Percentiles rank a stretch among this genome's conserved stretches.
Evolutionary conservation across 2,888 invertebrate species (phyloP).

Genomic region (Nemurella pictetii): DNA sequence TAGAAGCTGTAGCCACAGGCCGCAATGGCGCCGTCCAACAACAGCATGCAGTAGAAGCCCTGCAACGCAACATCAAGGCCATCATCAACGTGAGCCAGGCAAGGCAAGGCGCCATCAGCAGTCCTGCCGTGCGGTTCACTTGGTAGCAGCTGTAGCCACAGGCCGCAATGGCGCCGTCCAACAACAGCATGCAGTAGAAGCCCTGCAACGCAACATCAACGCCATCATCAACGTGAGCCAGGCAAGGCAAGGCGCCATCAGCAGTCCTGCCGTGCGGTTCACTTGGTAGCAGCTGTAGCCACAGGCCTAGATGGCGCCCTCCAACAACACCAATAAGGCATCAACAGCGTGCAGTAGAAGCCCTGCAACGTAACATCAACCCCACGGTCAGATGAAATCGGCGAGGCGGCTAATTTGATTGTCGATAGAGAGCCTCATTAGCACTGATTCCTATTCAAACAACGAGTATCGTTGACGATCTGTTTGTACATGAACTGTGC

Average conservation of each 20-base stretch:
- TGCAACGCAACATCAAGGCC: conserved; percentile 58
- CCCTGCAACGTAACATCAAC: conserved; percentile 57
- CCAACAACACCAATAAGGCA: no score
- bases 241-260: conserved; percentile 74
- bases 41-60: conserved; percentile 65
- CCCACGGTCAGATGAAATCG: conserved; percentile 56
- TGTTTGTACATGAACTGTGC: no score
- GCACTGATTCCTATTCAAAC: no score
- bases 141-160: conserved; percentile 63
- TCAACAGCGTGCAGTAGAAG: conserved; percentile 62
- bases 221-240: conserved; percentile 56
- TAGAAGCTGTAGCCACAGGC: conserved; percentile 63
- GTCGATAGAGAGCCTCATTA: no score
- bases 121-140: conserved; percentile 66
- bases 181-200: conserved; percentile 61
- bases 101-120: conserved; percentile 72
- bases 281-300: conserved; percentile 63
- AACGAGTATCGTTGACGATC: no score
- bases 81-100: conserved; percentile 73
- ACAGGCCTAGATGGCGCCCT: conserved; percentile 61
- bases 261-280: conserved; percentile 65
- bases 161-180: conserved; percentile 62
- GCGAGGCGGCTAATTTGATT: no score
- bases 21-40: conserved; percentile 61
- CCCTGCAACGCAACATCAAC: conserved; percentile 57